Evolutionary conservation across 2,888 invertebrate species (phyloP).

Genomic region (Hyppa rectilinea): DNA sequence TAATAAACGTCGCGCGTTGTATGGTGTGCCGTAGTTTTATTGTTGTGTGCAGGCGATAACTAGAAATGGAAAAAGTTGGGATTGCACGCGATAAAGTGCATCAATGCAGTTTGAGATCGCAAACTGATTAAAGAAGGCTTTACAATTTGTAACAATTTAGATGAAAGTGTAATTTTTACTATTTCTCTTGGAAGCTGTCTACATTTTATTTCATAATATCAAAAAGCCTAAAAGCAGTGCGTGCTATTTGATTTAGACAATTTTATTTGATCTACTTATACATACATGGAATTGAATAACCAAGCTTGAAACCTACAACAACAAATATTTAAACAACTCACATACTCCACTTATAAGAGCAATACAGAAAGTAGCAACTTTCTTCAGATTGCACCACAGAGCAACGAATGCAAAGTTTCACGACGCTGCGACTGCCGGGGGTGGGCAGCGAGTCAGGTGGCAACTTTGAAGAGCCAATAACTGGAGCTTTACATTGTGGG

Average conservation of each 20-base stretch:
- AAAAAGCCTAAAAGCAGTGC: neutral
- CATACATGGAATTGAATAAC: neutral
- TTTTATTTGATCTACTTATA: neutral
- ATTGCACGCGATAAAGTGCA: constrained; percentile 64
- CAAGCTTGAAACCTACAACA: neutral
- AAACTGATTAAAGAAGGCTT: constrained; percentile 39
- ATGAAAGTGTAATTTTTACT: neutral
- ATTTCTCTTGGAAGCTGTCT: neutral
- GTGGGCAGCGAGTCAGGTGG: constrained; percentile 30
- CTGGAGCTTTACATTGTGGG: constrained; percentile 38
- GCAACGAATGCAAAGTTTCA: constrained; percentile 38
- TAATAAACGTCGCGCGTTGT: constrained; percentile 58
- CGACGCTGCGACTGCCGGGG: constrained; percentile 27
- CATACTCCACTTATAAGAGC: constrained; percentile 6
- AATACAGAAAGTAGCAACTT: constrained; percentile 19
- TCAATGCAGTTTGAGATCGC: constrained; percentile 33
- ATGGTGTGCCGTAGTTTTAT: constrained; percentile 54
- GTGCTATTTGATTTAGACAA: neutral
- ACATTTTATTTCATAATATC: neutral
- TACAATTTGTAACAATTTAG: too few relatives aligned
- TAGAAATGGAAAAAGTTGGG: constrained; percentile 67
- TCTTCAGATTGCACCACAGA: constrained; percentile 38
- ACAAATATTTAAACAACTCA: constrained; percentile 2
- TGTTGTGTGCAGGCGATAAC: constrained; percentile 50
- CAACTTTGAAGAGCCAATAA: constrained; percentile 39